Evolutionary conservation across 1,140 invertebrate genomes (phyloP).

Genomic region (Paraescarpia echinospica): DNA sequence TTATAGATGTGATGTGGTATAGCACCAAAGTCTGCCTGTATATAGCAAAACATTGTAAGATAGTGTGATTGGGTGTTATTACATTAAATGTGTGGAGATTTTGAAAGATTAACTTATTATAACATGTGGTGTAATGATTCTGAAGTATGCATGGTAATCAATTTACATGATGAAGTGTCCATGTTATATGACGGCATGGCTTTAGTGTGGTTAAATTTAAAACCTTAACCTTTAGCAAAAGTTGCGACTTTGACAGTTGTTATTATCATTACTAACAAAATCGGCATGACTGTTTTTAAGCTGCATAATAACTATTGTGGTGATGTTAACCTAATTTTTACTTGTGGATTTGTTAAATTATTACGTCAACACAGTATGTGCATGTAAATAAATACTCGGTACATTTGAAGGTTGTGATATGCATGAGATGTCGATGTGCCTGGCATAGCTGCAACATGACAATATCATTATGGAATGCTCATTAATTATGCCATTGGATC

Average conservation of each 20-base stretch:
- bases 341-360: background rate
- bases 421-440: background rate
- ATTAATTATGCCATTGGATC: background rate
- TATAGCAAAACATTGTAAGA: background rate
- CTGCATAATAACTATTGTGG: background rate
- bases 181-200: background rate
- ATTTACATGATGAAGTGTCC: background rate
- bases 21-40: background rate
- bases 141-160: no score
- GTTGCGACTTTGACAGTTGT: background rate
- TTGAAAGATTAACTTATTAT: background rate
- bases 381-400: background rate
- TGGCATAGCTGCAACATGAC: background rate
- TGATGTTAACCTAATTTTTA: background rate
- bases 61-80: background rate
- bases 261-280: background rate
- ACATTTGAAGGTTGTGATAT: background rate
- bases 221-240: background rate
- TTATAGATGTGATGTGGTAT: background rate
- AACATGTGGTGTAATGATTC: no score
- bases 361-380: background rate
- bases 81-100: background rate
- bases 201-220: background rate
- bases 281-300: background rate
- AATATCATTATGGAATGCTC: background rate